phyloP scores from a whole-genome alignment of 2,888 invertebrate genomes.

The Agrochola macilenta region DNA sequence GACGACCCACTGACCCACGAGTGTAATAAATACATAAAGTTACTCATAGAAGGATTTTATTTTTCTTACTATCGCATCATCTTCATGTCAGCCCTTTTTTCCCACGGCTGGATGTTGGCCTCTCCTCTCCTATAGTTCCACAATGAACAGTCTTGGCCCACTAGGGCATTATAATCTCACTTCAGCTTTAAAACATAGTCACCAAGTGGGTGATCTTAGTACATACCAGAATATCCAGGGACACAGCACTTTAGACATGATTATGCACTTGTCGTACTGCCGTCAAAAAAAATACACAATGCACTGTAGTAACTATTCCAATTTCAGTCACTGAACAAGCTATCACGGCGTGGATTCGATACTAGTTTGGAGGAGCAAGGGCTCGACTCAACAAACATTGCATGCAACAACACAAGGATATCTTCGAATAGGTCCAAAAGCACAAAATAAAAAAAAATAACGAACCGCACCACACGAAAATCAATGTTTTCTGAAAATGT shows the following conservation, averaged over 20 bases:
- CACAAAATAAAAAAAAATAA: slow-evolving; percentile 8
- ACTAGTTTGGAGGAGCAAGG: slow-evolving; percentile 13
- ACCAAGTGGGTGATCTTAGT: not conserved
- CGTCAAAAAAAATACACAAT: not conserved
- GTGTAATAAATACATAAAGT: not conserved
- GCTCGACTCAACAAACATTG: slow-evolving; percentile 12
- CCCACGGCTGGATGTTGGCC: not conserved
- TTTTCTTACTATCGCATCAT: not conserved
- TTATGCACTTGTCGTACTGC: not conserved
- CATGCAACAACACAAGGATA: slow-evolving; percentile 4
- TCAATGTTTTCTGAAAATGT: not conserved
- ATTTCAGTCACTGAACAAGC: slow-evolving; percentile 12
- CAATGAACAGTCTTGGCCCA: not conserved
- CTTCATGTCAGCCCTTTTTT: too few species aligned
- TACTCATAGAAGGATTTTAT: not conserved
- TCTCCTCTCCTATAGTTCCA: not conserved
- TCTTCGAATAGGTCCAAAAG: not conserved
- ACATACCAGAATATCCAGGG: slow-evolving; percentile 14
- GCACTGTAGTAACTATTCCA: not conserved
- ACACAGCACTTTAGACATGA: slow-evolving; percentile 3
- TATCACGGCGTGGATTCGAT: not conserved
- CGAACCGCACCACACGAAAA: slow-evolving; percentile 1
- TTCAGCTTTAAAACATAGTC: not conserved
- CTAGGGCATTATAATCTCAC: not conserved
- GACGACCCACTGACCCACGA: not conserved